These are phyloP conservation scores for Eueremaeus valkanovi DNA, from an alignment of 2,888 invertebrate species.

Conservation along the genomic window DNA sequence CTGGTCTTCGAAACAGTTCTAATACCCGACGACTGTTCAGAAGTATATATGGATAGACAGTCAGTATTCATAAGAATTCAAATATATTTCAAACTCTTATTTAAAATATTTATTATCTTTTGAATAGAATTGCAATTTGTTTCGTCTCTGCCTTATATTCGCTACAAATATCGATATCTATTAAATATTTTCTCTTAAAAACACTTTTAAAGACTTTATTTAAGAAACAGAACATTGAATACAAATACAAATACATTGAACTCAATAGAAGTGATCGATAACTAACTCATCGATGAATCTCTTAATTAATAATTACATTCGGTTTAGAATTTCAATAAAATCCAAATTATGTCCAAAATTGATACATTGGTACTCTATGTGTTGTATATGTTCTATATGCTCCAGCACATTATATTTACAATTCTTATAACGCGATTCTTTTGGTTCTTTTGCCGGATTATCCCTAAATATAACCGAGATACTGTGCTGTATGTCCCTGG, in stretches of 20 bases:
- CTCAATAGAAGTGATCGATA: background rate
- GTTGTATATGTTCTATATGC: no score
- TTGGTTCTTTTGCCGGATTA: no score
- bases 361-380: no score
- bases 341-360: no score
- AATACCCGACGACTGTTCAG: constrained; percentile 76
- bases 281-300: no score
- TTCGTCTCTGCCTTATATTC: constrained; percentile 17
- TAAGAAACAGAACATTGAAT: background rate
- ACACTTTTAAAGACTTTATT: background rate
- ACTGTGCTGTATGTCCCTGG: no score
- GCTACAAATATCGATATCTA: background rate
- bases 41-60: constrained; percentile 62
- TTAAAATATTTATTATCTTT: background rate
- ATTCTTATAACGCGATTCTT: no score
- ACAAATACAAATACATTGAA: background rate
- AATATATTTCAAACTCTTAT: background rate
- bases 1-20: constrained; percentile 64
- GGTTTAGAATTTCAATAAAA: no score
- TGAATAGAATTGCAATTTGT: background rate
- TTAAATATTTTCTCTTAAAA: background rate
- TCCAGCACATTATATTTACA: no score
- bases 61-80: constrained; percentile 39
- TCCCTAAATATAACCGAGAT: no score
- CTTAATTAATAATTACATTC: no score